Conservation (phyloP, 2,888 invertebrate species). For the Alitta virens region DNA sequence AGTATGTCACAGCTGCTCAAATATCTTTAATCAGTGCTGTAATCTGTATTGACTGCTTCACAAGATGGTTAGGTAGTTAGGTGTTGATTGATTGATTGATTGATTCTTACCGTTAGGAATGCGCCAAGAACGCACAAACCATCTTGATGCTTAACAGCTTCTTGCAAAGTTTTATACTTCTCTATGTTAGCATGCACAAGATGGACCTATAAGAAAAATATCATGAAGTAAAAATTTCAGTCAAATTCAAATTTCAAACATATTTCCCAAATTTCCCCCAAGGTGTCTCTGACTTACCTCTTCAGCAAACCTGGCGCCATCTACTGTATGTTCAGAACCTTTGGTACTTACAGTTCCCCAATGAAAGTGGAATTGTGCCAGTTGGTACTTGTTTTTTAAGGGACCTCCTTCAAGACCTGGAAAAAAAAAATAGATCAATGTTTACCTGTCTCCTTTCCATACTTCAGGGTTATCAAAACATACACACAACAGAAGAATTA, state of each 20-base stretch:
- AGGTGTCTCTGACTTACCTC: conserved; percentile 63
- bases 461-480: too few relatives aligned
- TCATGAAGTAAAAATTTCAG: too few relatives aligned
- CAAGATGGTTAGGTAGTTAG: too few relatives aligned
- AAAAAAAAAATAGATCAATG: not conserved
- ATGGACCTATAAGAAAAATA: conserved; percentile 67
- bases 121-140: conserved; percentile 88
- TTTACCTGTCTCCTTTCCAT: too few relatives aligned
- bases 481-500: too few relatives aligned
- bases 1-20: too few relatives aligned
- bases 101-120: conserved; percentile 72
- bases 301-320: conserved; percentile 85
- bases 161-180: conserved; percentile 77
- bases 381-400: conserved; percentile 70
- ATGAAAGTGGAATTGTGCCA: conserved; percentile 93
- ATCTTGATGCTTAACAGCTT: conserved; percentile 81
- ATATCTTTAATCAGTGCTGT: too few relatives aligned
- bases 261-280: too few relatives aligned
- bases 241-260: too few relatives aligned
- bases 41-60: too few relatives aligned
- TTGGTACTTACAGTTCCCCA: conserved; percentile 82
- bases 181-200: conserved; percentile 91
- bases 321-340: conserved; percentile 91
- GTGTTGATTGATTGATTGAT: not conserved
- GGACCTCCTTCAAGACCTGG: conserved; percentile 71